A percentile compares a stretch with the other conserved stretches of the same genome.
Conservation (phyloP, 2,797 vertebrate genomes). For the Enteromius fasciolatus region DNA sequence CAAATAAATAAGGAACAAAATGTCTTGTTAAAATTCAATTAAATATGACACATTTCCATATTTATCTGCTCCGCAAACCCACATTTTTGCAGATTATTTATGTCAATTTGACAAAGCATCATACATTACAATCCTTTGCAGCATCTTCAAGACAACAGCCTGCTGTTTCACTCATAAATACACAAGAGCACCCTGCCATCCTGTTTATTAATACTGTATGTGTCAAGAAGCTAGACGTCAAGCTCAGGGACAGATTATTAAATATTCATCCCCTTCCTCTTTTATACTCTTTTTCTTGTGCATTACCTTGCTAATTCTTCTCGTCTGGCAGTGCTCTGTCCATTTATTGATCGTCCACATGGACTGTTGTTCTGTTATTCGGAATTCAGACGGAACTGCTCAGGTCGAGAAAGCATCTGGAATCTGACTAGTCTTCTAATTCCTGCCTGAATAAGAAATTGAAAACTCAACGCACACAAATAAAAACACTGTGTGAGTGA, state of each 20-base stretch:
- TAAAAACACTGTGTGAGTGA: not conserved
- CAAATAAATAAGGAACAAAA: conserved; percentile 18
- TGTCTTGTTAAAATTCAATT: not conserved
- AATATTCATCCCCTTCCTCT: conserved; percentile 61
- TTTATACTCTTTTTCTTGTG: conserved; percentile 19
- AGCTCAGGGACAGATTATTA: conserved; percentile 57
- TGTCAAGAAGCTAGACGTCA: conserved; percentile 36
- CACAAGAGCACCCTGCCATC: conserved; percentile 28
- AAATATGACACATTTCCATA: not conserved
- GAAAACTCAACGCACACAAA: not conserved
- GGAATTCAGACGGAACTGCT: not conserved
- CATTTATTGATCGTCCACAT: not conserved
- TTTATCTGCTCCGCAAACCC: not conserved
- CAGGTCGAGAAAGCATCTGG: not conserved
- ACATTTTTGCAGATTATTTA: not conserved
- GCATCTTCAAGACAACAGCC: conserved; percentile 29
- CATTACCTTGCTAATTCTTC: conserved; percentile 25
- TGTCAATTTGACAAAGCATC: not conserved
- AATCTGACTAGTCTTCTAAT: not conserved
- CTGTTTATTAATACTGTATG: conserved; percentile 61
- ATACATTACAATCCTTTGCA: not conserved
- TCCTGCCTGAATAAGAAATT: not conserved
- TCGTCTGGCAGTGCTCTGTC: not conserved
- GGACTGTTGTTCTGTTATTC: not conserved
- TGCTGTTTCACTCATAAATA: conserved; percentile 21